Evolutionary conservation across 2,888 invertebrate species (phyloP).

Genomic region (Oscheius myriophilus): DNA sequence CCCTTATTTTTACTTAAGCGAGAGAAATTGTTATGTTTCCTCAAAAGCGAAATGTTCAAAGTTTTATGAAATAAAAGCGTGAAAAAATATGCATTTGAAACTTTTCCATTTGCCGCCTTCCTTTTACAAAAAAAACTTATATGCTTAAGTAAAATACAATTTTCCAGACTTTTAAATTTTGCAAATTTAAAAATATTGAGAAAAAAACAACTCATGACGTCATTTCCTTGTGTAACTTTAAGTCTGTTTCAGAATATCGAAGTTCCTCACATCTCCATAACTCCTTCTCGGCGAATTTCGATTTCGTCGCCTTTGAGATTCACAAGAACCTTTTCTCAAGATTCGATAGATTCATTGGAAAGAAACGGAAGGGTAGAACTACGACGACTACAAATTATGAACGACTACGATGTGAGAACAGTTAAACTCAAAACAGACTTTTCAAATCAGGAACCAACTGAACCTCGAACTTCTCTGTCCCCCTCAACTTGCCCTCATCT

Average conservation of each 20-base stretch:
- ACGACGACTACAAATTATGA: constrained; percentile 42
- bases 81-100: no score
- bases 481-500: constrained; percentile 44
- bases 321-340: constrained; percentile 58
- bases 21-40: no score
- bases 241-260: constrained; percentile 1
- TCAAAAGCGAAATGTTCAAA: no score
- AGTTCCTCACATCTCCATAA: constrained; percentile 38
- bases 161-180: no score
- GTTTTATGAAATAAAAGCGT: no score
- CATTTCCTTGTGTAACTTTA: not conserved
- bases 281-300: constrained; percentile 44
- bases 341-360: constrained; percentile 55
- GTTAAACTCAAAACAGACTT: not conserved
- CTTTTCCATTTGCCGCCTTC: no score
- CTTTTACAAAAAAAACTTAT: no score
- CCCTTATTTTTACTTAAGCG: no score
- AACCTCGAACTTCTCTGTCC: constrained; percentile 9
- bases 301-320: constrained; percentile 49
- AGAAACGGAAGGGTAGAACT: constrained; percentile 51
- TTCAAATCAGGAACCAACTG: not conserved
- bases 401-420: constrained; percentile 28
- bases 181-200: no score
- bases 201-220: not conserved
- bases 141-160: no score